phyloP scores from a whole-genome alignment of 2,888 invertebrate species.

The Rutpela maculata region DNA sequence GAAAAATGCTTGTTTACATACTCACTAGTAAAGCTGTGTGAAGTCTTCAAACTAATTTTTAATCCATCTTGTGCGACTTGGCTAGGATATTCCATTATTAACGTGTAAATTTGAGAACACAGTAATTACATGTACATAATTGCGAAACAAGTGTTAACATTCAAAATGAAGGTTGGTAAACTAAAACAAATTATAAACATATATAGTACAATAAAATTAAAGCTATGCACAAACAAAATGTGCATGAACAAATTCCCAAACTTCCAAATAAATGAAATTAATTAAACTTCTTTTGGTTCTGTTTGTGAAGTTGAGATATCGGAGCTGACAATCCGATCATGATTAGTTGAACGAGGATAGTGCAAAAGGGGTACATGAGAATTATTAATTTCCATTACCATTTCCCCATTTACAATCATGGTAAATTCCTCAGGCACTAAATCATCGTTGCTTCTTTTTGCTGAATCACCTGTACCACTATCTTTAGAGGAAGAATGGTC shows the following conservation, averaged over 20 bases:
- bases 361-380: slow-evolving; percentile 67
- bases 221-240: slow-evolving; percentile 28
- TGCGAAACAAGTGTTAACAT: neutral
- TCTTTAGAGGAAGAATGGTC: slow-evolving; percentile 87
- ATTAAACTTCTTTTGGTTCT: slow-evolving; percentile 22
- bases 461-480: slow-evolving; percentile 88
- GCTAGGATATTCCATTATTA: neutral
- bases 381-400: slow-evolving; percentile 52
- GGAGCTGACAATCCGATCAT: slow-evolving; percentile 63
- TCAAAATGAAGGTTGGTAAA: slow-evolving; percentile 18
- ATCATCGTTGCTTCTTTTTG: slow-evolving; percentile 80
- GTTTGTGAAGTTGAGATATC: slow-evolving; percentile 9
- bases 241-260: slow-evolving; percentile 13
- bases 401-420: slow-evolving; percentile 54
- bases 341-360: slow-evolving; percentile 68
- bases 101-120: slow-evolving; percentile 2
- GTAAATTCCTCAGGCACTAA: slow-evolving; percentile 69
- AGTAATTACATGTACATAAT: neutral
- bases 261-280: slow-evolving; percentile 1
- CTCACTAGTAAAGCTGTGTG: too few relatives aligned
- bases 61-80: neutral
- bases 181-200: slow-evolving; percentile 34
- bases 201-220: slow-evolving; percentile 30
- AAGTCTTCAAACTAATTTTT: too few relatives aligned
- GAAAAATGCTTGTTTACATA: too few relatives aligned